Evolutionary conservation across 2,797 vertebrate genomes (phyloP).

Genomic region (Parambassis ranga): DNA sequence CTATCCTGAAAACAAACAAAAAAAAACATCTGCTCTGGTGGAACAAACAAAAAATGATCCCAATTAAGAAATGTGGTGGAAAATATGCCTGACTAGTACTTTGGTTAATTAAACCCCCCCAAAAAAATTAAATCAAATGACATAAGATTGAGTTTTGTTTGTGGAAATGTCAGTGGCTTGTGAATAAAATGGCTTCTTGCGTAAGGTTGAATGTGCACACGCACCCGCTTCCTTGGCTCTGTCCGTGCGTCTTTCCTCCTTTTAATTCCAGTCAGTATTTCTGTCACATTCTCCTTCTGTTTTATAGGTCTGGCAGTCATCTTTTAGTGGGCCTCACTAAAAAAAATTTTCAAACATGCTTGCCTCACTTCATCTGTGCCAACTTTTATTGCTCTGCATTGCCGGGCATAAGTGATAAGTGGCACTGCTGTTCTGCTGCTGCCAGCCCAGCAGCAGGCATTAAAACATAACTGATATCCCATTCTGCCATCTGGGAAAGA

Average conservation of each 20-base stretch:
- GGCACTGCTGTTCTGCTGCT: slow-evolving; percentile 4
- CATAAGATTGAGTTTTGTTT: slow-evolving; percentile 22
- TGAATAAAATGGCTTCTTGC: background rate
- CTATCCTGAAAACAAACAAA: slow-evolving; percentile 5
- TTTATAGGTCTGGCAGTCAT: slow-evolving; percentile 59
- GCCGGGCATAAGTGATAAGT: slow-evolving; percentile 35
- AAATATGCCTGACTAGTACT: slow-evolving; percentile 6
- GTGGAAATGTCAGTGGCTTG: slow-evolving; percentile 19
- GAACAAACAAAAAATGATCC: slow-evolving; percentile 15
- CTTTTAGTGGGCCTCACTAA: slow-evolving; percentile 48
- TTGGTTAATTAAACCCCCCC: background rate
- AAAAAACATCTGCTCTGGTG: slow-evolving; percentile 33
- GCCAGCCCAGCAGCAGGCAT: slow-evolving; percentile 45
- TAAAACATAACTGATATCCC: slow-evolving; percentile 50
- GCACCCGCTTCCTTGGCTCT: background rate
- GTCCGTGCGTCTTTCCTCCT: slow-evolving; percentile 10
- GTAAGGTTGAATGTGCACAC: background rate
- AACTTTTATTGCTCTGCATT: slow-evolving; percentile 55
- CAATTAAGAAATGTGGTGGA: slow-evolving; percentile 16
- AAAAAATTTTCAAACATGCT: slow-evolving; percentile 51
- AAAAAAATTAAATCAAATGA: slow-evolving; percentile 19
- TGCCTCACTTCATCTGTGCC: slow-evolving; percentile 56
- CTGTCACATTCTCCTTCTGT: slow-evolving; percentile 36
- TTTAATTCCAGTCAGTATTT: slow-evolving; percentile 45
- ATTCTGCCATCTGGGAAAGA: slow-evolving; percentile 62